A percentile compares a stretch with the other conserved stretches of the same genome.
Evolutionary conservation across 2,888 invertebrate genomes (phyloP).

Genomic region (Tetragonula carbonaria): DNA sequence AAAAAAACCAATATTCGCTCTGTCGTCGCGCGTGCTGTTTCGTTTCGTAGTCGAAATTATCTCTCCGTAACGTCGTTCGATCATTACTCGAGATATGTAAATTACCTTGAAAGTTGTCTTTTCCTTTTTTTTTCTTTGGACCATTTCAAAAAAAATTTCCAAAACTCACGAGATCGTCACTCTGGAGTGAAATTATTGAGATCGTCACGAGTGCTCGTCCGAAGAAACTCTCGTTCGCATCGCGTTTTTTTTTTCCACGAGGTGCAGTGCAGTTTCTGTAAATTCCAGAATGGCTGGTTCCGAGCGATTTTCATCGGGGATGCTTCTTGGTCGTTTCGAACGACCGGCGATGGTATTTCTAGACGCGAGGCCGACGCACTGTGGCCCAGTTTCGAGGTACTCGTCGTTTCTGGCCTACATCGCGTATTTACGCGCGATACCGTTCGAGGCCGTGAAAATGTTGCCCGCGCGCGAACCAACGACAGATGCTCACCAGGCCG

Average conservation of each 20-base stretch:
- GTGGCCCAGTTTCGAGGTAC: slow-evolving; percentile 69
- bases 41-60: slow-evolving; percentile 21
- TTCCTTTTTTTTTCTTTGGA: too few relatives aligned
- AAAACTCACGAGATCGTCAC: too few relatives aligned
- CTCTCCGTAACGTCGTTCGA: background rate
- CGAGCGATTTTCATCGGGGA: slow-evolving; percentile 50
- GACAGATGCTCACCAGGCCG: background rate
- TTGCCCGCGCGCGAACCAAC: slow-evolving; percentile 13
- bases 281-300: slow-evolving; percentile 18
- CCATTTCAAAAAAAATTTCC: too few relatives aligned
- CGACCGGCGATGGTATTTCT: slow-evolving; percentile 68
- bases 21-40: background rate
- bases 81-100: background rate
- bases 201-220: too few relatives aligned
- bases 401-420: slow-evolving; percentile 67
- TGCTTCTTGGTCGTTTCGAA: slow-evolving; percentile 45
- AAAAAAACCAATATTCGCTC: background rate
- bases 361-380: slow-evolving; percentile 74
- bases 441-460: slow-evolving; percentile 52
- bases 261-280: background rate
- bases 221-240: background rate
- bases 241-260: background rate
- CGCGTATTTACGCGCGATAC: slow-evolving; percentile 64
- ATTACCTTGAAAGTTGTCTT: too few relatives aligned
- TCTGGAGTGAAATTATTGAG: too few relatives aligned